Percentiles rank a stretch among this genome's conserved stretches.
These are phyloP conservation scores for Monodelphis domestica DNA, from an alignment of 2,797 vertebrate species.

Conservation along the genomic window DNA sequence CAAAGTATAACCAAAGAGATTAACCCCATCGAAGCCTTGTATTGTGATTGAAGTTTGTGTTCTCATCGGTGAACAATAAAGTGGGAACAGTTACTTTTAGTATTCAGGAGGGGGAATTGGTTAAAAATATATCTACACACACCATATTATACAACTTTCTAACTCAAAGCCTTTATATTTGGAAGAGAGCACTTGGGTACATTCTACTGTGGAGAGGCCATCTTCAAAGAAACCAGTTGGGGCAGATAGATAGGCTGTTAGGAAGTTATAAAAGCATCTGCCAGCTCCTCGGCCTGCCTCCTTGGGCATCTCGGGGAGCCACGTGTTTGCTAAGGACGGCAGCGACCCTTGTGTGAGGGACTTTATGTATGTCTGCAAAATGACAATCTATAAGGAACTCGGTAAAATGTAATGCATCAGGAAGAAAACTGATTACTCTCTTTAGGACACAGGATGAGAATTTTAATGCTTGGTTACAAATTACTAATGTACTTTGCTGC, in stretches of 20 bases:
- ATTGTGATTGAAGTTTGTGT: background rate
- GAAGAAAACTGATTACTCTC: constrained; percentile 53
- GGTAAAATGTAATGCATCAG: background rate
- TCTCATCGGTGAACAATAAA: background rate
- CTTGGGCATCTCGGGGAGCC: background rate
- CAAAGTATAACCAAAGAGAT: constrained; percentile 84
- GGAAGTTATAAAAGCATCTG: constrained; percentile 2
- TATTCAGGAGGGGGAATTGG: background rate
- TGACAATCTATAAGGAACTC: constrained; percentile 42
- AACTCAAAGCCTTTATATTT: background rate
- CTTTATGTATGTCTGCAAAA: background rate
- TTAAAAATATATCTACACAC: background rate
- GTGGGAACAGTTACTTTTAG: background rate
- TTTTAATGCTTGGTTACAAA: constrained; percentile 75
- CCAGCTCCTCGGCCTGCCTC: background rate
- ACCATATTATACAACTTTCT: background rate
- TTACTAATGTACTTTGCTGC: constrained; percentile 81
- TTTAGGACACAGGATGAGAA: constrained; percentile 56
- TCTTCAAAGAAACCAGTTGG: background rate
- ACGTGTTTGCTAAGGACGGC: background rate
- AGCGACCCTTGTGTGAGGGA: background rate
- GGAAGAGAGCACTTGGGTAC: background rate
- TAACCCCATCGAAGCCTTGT: background rate
- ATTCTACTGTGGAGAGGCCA: background rate
- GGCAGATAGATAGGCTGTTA: background rate